These are phyloP conservation scores for Sebastes itinus DNA, from an alignment of 2,797 vertebrate species.

Conservation along the genomic window DNA sequence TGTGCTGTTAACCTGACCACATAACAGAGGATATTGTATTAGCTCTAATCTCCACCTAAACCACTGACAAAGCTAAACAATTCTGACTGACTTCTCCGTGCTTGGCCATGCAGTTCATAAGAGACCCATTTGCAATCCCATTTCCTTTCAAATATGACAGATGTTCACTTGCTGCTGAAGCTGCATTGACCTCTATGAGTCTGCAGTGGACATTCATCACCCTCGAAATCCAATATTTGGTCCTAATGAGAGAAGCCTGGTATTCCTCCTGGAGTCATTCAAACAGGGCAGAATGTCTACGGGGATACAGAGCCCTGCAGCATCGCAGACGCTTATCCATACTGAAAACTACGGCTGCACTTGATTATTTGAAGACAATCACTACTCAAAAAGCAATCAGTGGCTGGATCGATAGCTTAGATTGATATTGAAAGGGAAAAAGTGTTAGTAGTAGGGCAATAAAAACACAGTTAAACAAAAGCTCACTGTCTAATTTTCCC, in stretches of 20 bases:
- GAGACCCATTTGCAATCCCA: constrained; percentile 58
- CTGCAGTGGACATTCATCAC: constrained; percentile 72
- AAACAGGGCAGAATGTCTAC: constrained; percentile 32
- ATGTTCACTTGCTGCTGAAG: constrained; percentile 60
- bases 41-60: constrained; percentile 22
- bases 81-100: constrained; percentile 22
- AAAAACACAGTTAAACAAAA: neutral
- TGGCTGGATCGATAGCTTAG: neutral
- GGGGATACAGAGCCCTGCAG: constrained; percentile 15
- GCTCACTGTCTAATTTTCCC: neutral
- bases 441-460: neutral
- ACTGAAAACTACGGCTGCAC: neutral
- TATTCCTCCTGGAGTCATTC: constrained; percentile 56
- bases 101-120: constrained; percentile 52
- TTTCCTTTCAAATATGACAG: constrained; percentile 71
- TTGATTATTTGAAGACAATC: constrained; percentile 13
- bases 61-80: constrained; percentile 24
- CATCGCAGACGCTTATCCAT: neutral
- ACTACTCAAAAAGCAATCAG: constrained; percentile 20
- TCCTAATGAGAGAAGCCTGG: constrained; percentile 69
- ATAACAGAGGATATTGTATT: constrained; percentile 25
- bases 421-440: neutral
- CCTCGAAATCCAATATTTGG: constrained; percentile 72
- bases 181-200: constrained; percentile 65
- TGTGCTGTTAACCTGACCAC: constrained; percentile 4